phyloP scores from a whole-genome alignment of 2,888 invertebrate genomes.

The Xestia xanthographa region DNA sequence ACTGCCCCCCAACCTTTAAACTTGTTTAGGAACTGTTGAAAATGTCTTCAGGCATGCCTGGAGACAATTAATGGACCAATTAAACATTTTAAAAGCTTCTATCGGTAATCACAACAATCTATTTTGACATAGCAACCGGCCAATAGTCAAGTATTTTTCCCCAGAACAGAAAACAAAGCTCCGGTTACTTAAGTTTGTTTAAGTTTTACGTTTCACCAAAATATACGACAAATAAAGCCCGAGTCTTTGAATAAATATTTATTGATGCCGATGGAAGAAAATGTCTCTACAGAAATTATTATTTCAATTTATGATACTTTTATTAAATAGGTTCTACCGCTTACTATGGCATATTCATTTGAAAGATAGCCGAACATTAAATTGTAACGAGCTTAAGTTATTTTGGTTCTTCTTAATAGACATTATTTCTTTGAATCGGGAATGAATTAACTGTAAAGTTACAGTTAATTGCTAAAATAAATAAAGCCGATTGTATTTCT shows the following conservation, averaged over 20 bases:
- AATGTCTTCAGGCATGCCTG: not conserved
- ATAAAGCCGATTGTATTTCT: too few relatives aligned
- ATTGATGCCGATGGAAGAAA: slow-evolving; percentile 31
- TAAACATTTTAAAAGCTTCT: slow-evolving; percentile 13
- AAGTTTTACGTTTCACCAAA: slow-evolving; percentile 54
- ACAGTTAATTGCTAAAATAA: too few relatives aligned
- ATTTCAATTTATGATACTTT: slow-evolving; percentile 51
- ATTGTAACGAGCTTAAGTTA: slow-evolving; percentile 22
- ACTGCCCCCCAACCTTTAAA: not conserved
- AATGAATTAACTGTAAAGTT: not conserved
- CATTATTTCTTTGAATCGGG: slow-evolving; percentile 4
- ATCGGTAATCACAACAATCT: slow-evolving; percentile 21
- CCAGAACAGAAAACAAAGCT: slow-evolving; percentile 38
- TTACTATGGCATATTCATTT: slow-evolving; percentile 26
- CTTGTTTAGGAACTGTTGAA: slow-evolving; percentile 2
- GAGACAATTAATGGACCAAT: not conserved
- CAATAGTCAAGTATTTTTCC: slow-evolving; percentile 12
- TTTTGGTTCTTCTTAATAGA: slow-evolving; percentile 10
- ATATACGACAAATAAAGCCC: slow-evolving; percentile 46
- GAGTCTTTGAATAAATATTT: slow-evolving; percentile 56
- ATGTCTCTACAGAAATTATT: slow-evolving; percentile 26
- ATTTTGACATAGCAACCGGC: slow-evolving; percentile 12
- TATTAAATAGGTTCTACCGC: slow-evolving; percentile 13
- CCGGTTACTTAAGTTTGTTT: slow-evolving; percentile 32
- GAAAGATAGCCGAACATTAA: slow-evolving; percentile 29